Base-by-base conservation (phyloP, 1,140 invertebrate genomes). In the Eriosoma lanigerum region DNA sequence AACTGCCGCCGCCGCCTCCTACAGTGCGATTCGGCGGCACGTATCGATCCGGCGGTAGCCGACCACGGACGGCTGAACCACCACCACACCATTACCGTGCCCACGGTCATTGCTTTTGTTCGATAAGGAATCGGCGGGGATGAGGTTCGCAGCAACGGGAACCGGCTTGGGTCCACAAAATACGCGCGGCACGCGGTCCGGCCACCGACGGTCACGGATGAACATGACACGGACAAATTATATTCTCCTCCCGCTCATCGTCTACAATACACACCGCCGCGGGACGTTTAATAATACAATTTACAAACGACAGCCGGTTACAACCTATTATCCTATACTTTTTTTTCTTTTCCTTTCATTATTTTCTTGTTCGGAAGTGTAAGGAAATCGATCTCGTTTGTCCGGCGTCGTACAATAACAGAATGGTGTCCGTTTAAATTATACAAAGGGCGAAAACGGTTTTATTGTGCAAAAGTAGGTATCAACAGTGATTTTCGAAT, bases 191-290 rank as follows among this genome's bases (percentile, higher is more conserved):
- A 62, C 54, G 72, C 72, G 50, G 46, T 29, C 68, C 68, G 46
- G 24, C 26, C 58, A 26, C 24, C 56, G 54, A 46, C 56, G 56
- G 21, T 8, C 56, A 60, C 75, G 75, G 75, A 78, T 48, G 54
- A 78, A 78, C 75, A 78, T 78, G 75, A 78, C 75, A 52, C 44
- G 32, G 56, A 78, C 75, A 78, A 78, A 78, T 78, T 78, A 78
- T 58, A 50, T 52, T n/a, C 56, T 60, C 32, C 38, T 44, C 38
- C 17, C 56, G 0, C 56, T 38, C n/a, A n/a, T n/a, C n/a, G n/a
- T n/a, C n/a, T n/a, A n/a, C n/a, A 17, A 12, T 15, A 0, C 56
- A 13, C 60, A 10, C 10, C 17, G 0, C 8, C 29, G 17, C 60
- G 0, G 9, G 12, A 17, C 48, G 68, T 72, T 72, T 72, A 72